Evolutionary conservation across 64 coral and sea anemone species (phyloP).

Genomic region (Platygyra sinensis): DNA sequence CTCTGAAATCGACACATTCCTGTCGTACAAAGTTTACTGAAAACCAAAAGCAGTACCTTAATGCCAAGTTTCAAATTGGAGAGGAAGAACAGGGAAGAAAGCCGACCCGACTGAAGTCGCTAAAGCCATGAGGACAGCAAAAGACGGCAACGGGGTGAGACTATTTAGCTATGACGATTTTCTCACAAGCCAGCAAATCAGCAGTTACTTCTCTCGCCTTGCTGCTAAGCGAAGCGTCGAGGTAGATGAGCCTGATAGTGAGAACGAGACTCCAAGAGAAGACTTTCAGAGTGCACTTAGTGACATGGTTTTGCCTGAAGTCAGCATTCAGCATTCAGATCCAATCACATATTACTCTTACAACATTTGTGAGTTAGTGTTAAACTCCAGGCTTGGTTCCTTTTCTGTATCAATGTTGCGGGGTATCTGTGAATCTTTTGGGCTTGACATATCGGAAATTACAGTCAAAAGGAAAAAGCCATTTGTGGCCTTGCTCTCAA

Average conservation of each 20-base stretch:
- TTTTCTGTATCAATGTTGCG: conserved; percentile 49
- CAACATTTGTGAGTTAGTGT: conserved; percentile 23
- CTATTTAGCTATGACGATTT: not conserved
- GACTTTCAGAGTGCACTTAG: not conserved
- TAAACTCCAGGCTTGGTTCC: conserved; percentile 27
- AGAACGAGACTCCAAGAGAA: not conserved
- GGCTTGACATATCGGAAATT: conserved; percentile 40
- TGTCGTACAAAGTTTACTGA: conserved; percentile 41
- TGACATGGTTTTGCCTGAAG: conserved; percentile 11
- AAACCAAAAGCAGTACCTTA: conserved; percentile 52
- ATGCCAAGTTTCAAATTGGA: conserved; percentile 29
- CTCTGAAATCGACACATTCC: conserved; percentile 40
- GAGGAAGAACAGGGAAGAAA: conserved; percentile 35
- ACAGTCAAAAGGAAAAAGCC: conserved; percentile 7
- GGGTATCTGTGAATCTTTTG: conserved; percentile 25
- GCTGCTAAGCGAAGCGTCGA: too few relatives aligned
- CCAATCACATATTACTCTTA: not conserved
- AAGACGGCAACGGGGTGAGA: conserved; percentile 12
- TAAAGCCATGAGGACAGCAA: conserved; percentile 31
- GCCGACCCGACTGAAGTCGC: conserved; percentile 24
- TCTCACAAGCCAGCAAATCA: too few relatives aligned
- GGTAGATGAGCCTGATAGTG: not conserved
- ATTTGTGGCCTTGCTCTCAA: too few relatives aligned
- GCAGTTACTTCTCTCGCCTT: too few relatives aligned
- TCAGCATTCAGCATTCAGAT: conserved; percentile 4